A percentile compares a stretch with the other conserved stretches of the same genome.
These are phyloP conservation scores for Oreochromis niloticus DNA, from an alignment of 2,113 vertebrate genomes.

Conservation along the genomic window DNA sequence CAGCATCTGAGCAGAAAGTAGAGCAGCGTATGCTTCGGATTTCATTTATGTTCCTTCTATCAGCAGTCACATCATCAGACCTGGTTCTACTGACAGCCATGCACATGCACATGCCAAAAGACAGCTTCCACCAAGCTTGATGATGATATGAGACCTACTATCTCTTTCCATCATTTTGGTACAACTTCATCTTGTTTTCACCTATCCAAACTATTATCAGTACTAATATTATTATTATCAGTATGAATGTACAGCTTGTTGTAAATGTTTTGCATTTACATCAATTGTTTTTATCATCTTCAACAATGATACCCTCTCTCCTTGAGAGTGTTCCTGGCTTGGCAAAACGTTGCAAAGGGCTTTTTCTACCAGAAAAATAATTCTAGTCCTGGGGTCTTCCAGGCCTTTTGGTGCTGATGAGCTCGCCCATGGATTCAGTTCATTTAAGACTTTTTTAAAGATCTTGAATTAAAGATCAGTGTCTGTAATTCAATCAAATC, in stretches of 20 bases:
- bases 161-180: neutral
- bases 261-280: neutral
- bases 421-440: neutral
- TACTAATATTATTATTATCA: neutral
- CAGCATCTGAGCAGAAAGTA: neutral
- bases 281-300: neutral
- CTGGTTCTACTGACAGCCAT: neutral
- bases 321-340: neutral
- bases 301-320: neutral
- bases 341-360: neutral
- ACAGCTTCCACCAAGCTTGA: neutral
- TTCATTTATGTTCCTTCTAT: neutral
- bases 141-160: neutral
- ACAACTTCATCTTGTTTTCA: neutral
- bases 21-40: neutral
- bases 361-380: neutral
- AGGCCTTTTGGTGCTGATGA: neutral
- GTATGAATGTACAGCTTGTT: neutral
- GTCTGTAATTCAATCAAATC: neutral
- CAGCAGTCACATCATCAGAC: neutral
- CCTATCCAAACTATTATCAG: neutral
- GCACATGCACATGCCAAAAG: neutral
- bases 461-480: neutral
- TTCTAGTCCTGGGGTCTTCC: neutral
- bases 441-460: neutral